phyloP scores from a whole-genome alignment of 2,888 invertebrate genomes.

The Eupithecia subfuscata region DNA sequence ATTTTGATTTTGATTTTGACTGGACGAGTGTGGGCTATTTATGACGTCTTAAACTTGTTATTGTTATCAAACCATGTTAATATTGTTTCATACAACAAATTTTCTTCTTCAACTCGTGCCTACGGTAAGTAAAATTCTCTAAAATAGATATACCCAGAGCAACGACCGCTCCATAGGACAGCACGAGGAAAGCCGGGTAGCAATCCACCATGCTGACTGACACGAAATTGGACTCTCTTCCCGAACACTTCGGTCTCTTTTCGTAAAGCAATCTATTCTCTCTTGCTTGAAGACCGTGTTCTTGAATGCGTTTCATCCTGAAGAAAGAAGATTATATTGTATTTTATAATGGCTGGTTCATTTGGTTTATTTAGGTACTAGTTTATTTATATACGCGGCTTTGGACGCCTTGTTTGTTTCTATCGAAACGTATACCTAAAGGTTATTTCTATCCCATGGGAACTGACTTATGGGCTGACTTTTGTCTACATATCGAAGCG shows the following conservation, averaged over 20 bases:
- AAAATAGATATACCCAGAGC: constrained; percentile 57
- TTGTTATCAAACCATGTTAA: background rate
- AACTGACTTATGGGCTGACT: no score
- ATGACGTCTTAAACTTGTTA: no score
- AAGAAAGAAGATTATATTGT: no score
- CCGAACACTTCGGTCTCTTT: constrained; percentile 85
- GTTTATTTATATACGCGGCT: no score
- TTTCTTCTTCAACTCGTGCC: constrained; percentile 47
- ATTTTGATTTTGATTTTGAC: no score
- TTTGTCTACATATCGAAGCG: no score
- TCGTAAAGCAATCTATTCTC: constrained; percentile 85
- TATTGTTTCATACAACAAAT: constrained; percentile 34
- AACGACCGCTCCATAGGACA: constrained; percentile 64
- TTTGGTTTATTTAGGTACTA: no score
- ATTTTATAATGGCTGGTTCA: no score
- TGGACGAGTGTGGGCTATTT: no score
- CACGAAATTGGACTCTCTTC: constrained; percentile 85
- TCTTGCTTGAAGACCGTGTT: constrained; percentile 84
- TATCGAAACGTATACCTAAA: no score
- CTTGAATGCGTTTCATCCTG: constrained; percentile 75
- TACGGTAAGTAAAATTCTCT: constrained; percentile 59
- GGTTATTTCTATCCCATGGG: no score
- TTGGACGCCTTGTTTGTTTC: no score
- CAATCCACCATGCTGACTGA: constrained; percentile 87
- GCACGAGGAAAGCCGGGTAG: constrained; percentile 73